Percentiles rank a stretch among this genome's conserved stretches.
phyloP scores from a whole-genome alignment of 1,140 invertebrate species.

The Drosophila sp. region DNA sequence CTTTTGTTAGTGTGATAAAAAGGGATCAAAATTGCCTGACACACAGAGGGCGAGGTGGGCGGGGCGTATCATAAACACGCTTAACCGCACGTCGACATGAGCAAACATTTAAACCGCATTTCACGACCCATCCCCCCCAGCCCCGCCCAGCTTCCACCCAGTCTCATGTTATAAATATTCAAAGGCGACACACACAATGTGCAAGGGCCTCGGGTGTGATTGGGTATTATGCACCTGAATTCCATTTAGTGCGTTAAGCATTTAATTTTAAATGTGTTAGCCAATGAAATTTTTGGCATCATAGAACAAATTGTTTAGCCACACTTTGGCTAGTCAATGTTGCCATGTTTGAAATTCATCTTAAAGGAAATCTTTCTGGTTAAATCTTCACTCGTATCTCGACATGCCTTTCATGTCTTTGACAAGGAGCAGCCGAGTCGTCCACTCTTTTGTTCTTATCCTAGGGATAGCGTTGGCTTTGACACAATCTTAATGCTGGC shows the following conservation, averaged over 20 bases:
- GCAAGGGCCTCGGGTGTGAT: background rate
- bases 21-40: too few species aligned
- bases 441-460: conserved; percentile 37
- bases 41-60: too few species aligned
- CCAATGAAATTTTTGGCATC: background rate
- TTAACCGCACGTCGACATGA: conserved; percentile 65
- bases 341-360: background rate
- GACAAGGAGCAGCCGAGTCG: background rate
- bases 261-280: conserved; percentile 1
- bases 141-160: background rate
- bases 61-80: conserved; percentile 51
- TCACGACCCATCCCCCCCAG: background rate
- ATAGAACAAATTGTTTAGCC: background rate
- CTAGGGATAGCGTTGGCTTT: conserved; percentile 17
- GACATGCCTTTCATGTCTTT: background rate
- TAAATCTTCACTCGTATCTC: background rate
- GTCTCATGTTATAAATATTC: conserved; percentile 4
- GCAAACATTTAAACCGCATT: conserved; percentile 41
- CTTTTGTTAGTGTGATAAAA: conserved; percentile 18
- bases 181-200: background rate
- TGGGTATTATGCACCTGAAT: conserved; percentile 1
- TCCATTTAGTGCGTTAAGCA: conserved; percentile 1
- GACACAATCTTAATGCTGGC: conserved; percentile 7
- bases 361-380: background rate
- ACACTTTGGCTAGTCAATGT: background rate